A percentile compares a stretch with the other conserved stretches of the same genome.
Evolutionary conservation across 2,797 vertebrate species (phyloP).

Genomic region (Xyrichtys novacula): DNA sequence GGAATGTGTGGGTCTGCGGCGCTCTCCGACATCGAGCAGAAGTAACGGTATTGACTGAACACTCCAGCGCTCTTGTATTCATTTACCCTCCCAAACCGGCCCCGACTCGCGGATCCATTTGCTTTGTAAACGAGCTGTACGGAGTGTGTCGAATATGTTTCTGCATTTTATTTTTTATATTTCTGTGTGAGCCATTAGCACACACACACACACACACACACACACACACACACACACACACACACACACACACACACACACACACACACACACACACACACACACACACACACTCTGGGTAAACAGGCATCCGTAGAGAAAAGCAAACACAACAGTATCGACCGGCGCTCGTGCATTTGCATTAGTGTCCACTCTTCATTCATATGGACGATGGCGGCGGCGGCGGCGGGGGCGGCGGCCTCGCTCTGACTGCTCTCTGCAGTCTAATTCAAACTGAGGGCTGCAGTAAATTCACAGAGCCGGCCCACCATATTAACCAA

Average conservation of each 20-base stretch:
- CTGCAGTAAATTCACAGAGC: conserved; percentile 68
- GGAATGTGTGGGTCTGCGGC: conserved; percentile 8
- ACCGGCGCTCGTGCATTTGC: conserved; percentile 66
- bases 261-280: conserved; percentile 28
- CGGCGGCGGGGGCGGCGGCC: too few relatives aligned
- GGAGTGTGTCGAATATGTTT: conserved; percentile 40
- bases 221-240: conserved; percentile 27
- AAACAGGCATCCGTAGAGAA: conserved; percentile 68
- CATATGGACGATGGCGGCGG: conserved; percentile 65
- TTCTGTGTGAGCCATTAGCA: conserved; percentile 50
- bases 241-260: conserved; percentile 22
- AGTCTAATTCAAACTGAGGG: conserved; percentile 69
- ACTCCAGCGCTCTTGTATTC: conserved; percentile 4
- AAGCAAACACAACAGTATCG: conserved; percentile 78
- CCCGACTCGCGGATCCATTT: conserved; percentile 22
- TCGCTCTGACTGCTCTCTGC: conserved; percentile 57
- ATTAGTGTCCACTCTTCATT: conserved; percentile 72
- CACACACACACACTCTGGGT: conserved; percentile 7
- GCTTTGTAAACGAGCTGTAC: conserved; percentile 33
- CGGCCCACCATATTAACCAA: conserved; percentile 78
- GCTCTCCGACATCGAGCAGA: conserved; percentile 12
- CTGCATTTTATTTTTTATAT: conserved; percentile 60
- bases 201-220: conserved; percentile 22
- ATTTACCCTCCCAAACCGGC: conserved; percentile 4
- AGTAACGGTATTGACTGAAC: conserved; percentile 39